These are phyloP conservation scores for Erpobdella octoculata DNA, from an alignment of 2,888 invertebrate species.

Conservation along the genomic window DNA sequence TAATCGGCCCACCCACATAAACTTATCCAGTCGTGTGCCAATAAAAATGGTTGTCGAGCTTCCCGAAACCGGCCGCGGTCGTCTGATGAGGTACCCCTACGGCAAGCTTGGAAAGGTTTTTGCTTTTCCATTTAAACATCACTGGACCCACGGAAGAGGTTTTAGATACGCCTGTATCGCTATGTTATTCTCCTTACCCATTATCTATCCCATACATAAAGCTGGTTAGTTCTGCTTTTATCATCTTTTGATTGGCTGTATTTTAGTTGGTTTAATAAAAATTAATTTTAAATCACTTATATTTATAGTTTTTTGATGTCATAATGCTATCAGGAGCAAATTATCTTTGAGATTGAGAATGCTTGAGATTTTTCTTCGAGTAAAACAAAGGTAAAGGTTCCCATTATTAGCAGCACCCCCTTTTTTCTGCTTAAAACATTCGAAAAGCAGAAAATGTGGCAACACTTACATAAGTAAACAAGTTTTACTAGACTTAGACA, in stretches of 20 bases:
- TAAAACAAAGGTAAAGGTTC: no score
- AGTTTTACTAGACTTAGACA: no score
- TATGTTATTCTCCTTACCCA: not conserved
- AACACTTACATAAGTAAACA: no score
- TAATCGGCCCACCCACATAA: no score
- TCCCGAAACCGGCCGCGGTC: conserved; percentile 23
- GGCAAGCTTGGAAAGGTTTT: conserved; percentile 13
- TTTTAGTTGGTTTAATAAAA: not conserved
- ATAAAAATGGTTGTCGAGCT: conserved; percentile 7
- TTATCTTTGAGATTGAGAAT: not conserved
- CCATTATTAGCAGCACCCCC: no score
- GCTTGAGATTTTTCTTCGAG: no score
- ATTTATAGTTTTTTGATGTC: not conserved
- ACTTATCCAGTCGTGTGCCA: no score
- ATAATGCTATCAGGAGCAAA: not conserved
- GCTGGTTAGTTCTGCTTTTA: conserved; percentile 16
- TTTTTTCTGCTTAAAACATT: no score
- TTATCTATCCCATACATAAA: conserved; percentile 21
- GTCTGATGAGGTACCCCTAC: conserved; percentile 24
- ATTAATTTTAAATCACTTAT: not conserved
- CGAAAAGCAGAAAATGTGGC: no score
- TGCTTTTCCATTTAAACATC: conserved; percentile 12
- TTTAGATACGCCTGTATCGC: conserved; percentile 8
- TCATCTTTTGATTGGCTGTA: no score
- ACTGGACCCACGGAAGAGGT: conserved; percentile 21